Conservation (phyloP, 2,888 invertebrate genomes). For the Pristionchus exspectatus region DNA sequence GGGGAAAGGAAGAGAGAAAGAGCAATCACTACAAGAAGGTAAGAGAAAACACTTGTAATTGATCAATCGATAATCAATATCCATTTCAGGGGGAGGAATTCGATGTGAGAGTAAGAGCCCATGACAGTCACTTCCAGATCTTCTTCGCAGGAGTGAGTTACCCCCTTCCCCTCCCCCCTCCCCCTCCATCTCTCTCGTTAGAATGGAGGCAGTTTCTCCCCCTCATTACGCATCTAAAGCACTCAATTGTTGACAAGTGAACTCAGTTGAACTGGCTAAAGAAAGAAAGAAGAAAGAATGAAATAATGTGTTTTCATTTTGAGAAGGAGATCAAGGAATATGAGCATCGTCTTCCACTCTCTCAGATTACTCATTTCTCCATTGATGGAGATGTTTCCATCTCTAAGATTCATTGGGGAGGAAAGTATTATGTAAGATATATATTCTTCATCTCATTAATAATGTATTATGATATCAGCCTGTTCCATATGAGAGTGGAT, state of each 20-base stretch:
- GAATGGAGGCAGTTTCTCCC: neutral
- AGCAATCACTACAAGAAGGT: conserved; percentile 76
- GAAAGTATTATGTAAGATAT: conserved; percentile 76
- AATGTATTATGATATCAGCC: conserved; percentile 62
- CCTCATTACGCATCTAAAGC: neutral
- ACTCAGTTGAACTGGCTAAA: neutral
- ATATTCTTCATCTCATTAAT: neutral
- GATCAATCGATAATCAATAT: neutral
- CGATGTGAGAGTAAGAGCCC: conserved; percentile 78
- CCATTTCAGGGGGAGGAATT: conserved; percentile 73
- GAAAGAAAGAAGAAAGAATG: neutral
- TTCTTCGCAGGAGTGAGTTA: conserved; percentile 69
- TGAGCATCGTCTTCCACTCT: conserved; percentile 77
- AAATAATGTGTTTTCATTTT: neutral
- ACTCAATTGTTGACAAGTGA: neutral
- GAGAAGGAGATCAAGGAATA: conserved; percentile 78
- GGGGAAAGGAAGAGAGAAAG: conserved; percentile 79
- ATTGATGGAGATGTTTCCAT: conserved; percentile 77
- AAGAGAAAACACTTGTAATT: neutral
- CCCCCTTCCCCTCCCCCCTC: neutral
- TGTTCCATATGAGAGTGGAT: conserved; percentile 77
- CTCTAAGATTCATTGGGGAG: conserved; percentile 77
- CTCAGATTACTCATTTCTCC: conserved; percentile 77
- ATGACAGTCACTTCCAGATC: conserved; percentile 77
- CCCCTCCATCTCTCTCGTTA: neutral